A percentile compares a stretch with the other conserved stretches of the same genome.
Conservation (phyloP, 92 coral and sea anemone species). For the Actinostola sp. region DNA sequence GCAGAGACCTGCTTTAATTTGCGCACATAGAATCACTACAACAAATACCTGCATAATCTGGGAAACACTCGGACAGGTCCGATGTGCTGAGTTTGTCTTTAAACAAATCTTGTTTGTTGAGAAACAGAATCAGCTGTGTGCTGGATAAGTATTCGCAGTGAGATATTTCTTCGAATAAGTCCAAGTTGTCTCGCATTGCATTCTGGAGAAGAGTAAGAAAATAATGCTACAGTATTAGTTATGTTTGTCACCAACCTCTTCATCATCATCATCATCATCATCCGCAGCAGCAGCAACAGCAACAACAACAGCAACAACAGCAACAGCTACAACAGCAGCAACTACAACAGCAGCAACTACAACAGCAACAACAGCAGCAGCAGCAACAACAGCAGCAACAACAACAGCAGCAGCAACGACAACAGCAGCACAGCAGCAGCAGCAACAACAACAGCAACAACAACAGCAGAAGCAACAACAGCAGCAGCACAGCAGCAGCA, state of each 20-base stretch:
- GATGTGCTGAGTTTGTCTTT: conserved; percentile 67
- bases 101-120: conserved; percentile 80
- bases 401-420: too few species aligned
- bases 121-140: conserved; percentile 76
- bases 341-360: too few species aligned
- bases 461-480: too few species aligned
- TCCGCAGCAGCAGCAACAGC: background rate
- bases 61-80: conserved; percentile 62
- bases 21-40: background rate
- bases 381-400: too few species aligned
- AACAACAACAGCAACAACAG: too few species aligned
- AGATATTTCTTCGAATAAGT: conserved; percentile 75
- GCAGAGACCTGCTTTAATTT: too few species aligned
- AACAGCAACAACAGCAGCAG: too few species aligned
- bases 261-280: background rate
- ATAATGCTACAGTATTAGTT: background rate
- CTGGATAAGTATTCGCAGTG: conserved; percentile 67
- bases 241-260: too few species aligned
- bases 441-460: too few species aligned
- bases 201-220: conserved; percentile 44
- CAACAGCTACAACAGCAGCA: too few species aligned
- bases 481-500: too few species aligned
- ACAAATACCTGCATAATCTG: conserved; percentile 73
- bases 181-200: conserved; percentile 84
- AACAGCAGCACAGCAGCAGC: too few species aligned